Conservation (phyloP, 1,140 invertebrate genomes). For the Andricus grossulariae region DNA sequence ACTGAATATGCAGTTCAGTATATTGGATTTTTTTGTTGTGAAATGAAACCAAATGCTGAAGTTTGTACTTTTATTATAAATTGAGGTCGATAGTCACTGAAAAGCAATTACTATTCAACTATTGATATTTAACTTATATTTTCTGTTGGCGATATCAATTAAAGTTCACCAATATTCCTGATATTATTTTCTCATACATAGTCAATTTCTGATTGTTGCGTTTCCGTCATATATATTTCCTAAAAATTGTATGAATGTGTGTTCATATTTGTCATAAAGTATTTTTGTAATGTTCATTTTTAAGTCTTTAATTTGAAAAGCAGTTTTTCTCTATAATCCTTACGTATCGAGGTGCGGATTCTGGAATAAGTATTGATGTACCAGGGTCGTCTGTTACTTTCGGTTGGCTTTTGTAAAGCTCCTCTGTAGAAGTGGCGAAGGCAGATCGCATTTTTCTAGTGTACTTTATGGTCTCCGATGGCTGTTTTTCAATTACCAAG, state of each 20-base stretch:
- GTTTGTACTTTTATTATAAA: not conserved
- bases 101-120: constrained; percentile 23
- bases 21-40: not conserved
- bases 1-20: constrained; percentile 2
- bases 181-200: constrained; percentile 7
- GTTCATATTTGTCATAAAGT: no score
- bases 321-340: not conserved
- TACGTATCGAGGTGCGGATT: constrained; percentile 11
- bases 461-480: constrained; percentile 54
- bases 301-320: not conserved
- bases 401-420: constrained; percentile 47
- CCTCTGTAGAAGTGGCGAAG: constrained; percentile 51
- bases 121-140: constrained; percentile 4
- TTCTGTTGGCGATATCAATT: not conserved
- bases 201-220: not conserved
- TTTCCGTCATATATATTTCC: no score
- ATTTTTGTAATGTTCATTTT: no score
- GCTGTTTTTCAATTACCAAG: constrained; percentile 62
- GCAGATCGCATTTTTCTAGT: constrained; percentile 56
- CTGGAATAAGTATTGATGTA: constrained; percentile 24
- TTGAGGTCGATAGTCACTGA: not conserved
- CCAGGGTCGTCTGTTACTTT: constrained; percentile 59
- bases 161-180: not conserved
- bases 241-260: no score
- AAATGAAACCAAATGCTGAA: not conserved